phyloP scores from a whole-genome alignment of 2,888 invertebrate genomes.

The Phorcus lineatus region DNA sequence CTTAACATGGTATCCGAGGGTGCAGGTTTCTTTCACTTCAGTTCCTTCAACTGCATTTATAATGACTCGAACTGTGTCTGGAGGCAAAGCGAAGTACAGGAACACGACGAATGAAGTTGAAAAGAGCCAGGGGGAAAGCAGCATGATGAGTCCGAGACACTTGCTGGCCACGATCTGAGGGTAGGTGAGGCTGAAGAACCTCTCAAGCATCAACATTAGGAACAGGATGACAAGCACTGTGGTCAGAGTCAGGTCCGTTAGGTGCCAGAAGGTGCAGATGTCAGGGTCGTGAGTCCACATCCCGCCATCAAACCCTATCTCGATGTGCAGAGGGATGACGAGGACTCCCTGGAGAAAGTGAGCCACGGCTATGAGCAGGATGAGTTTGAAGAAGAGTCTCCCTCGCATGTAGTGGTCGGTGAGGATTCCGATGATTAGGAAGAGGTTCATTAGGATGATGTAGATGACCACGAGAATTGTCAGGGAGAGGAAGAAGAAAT shows the following conservation, averaged over 20 bases:
- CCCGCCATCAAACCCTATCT: neutral
- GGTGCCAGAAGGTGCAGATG: conserved; percentile 1
- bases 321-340: neutral
- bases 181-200: neutral
- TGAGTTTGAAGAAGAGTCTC: conserved; percentile 1
- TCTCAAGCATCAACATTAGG: conserved; percentile 12
- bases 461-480: neutral
- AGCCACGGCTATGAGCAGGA: neutral
- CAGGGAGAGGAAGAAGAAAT: neutral
- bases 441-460: neutral
- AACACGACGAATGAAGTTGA: neutral
- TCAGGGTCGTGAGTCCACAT: neutral
- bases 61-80: neutral
- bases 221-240: neutral
- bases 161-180: neutral
- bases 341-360: neutral
- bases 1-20: neutral
- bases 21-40: neutral
- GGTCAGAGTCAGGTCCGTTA: neutral
- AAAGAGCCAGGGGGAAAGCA: neutral
- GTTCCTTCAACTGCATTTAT: neutral
- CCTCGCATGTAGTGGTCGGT: neutral
- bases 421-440: neutral
- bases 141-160: neutral
- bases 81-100: neutral